Base-by-base conservation (phyloP, 1,140 invertebrate genomes). In the Acromyrmex charruanus region DNA sequence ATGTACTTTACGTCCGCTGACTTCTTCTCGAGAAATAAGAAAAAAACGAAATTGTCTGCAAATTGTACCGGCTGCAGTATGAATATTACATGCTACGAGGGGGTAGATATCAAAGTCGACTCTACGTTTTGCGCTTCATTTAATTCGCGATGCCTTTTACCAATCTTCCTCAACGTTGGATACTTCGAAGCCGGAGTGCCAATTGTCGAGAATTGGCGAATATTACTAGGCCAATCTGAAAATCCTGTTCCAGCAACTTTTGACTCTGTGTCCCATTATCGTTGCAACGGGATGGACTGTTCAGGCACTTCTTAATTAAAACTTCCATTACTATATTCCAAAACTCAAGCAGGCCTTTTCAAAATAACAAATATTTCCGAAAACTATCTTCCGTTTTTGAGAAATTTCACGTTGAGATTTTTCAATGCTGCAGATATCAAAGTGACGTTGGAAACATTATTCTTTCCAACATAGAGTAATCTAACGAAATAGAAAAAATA, bases 1-100 rank as follows among this genome's bases (percentile, higher is more conserved):
- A 58, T 61, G 69, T 75, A 61, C 80, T 61, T 74, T 61, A 84
- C 55, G 51, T 74, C 25, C 55, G 39, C 71, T 44, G 55, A 75
- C 68, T 59, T 61, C 1, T 31, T 53, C 53, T 65, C 9, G 69
- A 35, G 44, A 61, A 72, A 49, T 58, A 82, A 72, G 55, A 81
- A 61, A 59, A 21, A 81, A 35, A 69, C 35, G 12, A 44, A 80
- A 55, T 44, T 74, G 80, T 61, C 58, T 75, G 80, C 44, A 75
- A 84, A 84, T 84, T 84, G 69, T 74, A 74, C 69, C 69, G 28
- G 39, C 80, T 84, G 80, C 55, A 51, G 25, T 74, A 75, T 84
- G 80, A 84, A 84, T 84, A 75, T 84, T 84, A 35, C 69, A 84
- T 84, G 80, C 25, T 21, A 31, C 49, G 25, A 12, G 55, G 39